Percentiles rank a stretch among this genome's conserved stretches.
These are phyloP conservation scores for Zaprionus lachaisei DNA, from an alignment of 1,140 invertebrate species.

Conservation along the genomic window DNA sequence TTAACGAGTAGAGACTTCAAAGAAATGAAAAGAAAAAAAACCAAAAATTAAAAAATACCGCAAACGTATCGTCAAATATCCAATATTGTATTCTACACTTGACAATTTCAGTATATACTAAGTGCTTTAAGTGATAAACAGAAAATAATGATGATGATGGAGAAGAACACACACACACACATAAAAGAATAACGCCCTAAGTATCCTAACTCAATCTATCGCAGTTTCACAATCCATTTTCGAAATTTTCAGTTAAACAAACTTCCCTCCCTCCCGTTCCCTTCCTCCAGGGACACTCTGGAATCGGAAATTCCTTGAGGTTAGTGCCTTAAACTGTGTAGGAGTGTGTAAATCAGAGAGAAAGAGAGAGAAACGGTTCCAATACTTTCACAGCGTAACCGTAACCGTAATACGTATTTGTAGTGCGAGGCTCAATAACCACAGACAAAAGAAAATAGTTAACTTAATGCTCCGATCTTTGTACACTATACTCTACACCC, in stretches of 20 bases:
- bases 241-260: not conserved
- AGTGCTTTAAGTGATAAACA: conserved; percentile 45
- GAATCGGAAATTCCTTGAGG: conserved; percentile 74
- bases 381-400: conserved; percentile 20
- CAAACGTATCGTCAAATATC: conserved; percentile 53
- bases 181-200: no score
- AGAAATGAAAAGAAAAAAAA: conserved; percentile 44
- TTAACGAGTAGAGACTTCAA: conserved; percentile 78
- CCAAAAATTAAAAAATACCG: conserved; percentile 41
- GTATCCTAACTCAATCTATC: not conserved
- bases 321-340: conserved; percentile 73
- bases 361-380: conserved; percentile 12
- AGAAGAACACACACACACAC: conserved; percentile 5
- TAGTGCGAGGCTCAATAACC: conserved; percentile 65
- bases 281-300: conserved; percentile 59
- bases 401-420: conserved; percentile 36
- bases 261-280: not conserved
- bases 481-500: conserved; percentile 23
- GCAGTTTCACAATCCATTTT: not conserved
- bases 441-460: conserved; percentile 60
- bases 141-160: not conserved
- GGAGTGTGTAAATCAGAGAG: conserved; percentile 31
- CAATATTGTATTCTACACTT: conserved; percentile 8
- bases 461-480: conserved; percentile 78
- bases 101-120: conserved; percentile 23